Conservation (phyloP, 2,113 vertebrate species). For the Puffinus mauretanicus region DNA sequence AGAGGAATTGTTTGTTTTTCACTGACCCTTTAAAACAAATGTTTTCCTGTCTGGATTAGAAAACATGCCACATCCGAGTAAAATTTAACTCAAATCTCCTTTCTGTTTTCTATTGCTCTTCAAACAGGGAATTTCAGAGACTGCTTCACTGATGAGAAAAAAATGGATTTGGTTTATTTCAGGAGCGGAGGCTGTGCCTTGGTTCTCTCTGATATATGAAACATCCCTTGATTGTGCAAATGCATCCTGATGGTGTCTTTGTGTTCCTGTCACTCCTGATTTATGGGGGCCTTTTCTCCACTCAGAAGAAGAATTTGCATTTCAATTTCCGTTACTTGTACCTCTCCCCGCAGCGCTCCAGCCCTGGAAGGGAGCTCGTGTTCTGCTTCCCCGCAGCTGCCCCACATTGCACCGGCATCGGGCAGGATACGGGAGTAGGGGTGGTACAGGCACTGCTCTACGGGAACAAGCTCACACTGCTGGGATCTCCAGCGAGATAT, state of each 20-base stretch:
- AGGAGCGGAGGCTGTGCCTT: conserved; percentile 48
- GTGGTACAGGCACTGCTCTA: neutral
- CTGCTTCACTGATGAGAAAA: conserved; percentile 24
- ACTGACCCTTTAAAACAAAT: conserved; percentile 45
- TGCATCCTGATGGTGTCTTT: conserved; percentile 70
- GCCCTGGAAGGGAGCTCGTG: neutral
- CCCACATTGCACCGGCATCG: fast-evolving
- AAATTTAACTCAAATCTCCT: conserved; percentile 37
- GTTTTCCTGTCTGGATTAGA: conserved; percentile 22
- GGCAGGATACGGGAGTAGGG: fast-evolving
- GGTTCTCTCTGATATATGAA: conserved; percentile 61
- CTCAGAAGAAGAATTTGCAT: conserved; percentile 59
- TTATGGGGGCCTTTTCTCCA: conserved; percentile 64
- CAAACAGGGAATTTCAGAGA: conserved; percentile 51
- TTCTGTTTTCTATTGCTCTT: conserved; percentile 53
- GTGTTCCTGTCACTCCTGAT: conserved; percentile 73
- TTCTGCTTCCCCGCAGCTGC: neutral
- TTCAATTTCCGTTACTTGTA: conserved; percentile 50
- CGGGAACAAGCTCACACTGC: neutral
- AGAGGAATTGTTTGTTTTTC: neutral
- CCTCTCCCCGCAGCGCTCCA: neutral
- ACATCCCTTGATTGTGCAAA: conserved; percentile 68
- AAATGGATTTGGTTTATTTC: conserved; percentile 63
- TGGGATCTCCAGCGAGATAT: neutral
- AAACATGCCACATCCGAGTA: conserved; percentile 17